Percentiles rank a stretch among this genome's conserved stretches.
Evolutionary conservation across 2,888 invertebrate genomes (phyloP).

Genomic region (Diplazon laetatorius): DNA sequence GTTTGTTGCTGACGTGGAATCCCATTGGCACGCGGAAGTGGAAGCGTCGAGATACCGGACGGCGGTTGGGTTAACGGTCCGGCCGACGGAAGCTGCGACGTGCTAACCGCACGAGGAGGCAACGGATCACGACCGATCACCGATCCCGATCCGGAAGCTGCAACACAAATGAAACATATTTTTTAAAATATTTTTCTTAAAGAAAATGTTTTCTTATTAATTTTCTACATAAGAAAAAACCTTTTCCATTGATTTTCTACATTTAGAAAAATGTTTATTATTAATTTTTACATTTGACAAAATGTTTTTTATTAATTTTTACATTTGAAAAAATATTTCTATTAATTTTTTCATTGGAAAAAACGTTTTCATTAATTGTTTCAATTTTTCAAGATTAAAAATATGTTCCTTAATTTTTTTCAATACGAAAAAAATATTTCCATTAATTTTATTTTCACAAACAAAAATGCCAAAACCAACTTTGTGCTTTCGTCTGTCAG

Average conservation of each 20-base stretch:
- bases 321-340: too few relatives aligned
- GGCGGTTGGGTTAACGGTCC: constrained; percentile 82
- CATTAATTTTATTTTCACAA: too few relatives aligned
- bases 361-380: neutral
- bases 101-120: constrained; percentile 82
- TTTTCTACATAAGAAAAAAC: neutral
- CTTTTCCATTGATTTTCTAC: neutral
- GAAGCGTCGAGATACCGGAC: constrained; percentile 76
- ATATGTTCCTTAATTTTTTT: too few relatives aligned
- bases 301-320: too few relatives aligned
- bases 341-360: neutral
- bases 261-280: too few relatives aligned
- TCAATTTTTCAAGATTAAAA: too few relatives aligned
- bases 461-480: too few relatives aligned
- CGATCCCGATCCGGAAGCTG: constrained; percentile 89
- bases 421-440: too few relatives aligned
- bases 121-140: constrained; percentile 85
- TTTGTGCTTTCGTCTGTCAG: too few relatives aligned
- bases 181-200: too few relatives aligned
- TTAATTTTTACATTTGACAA: too few relatives aligned
- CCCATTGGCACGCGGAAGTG: constrained; percentile 72
- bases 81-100: constrained; percentile 77
- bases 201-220: too few relatives aligned
- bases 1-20: constrained; percentile 68
- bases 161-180: constrained; percentile 74